Evolutionary conservation across 2,888 invertebrate genomes (phyloP).

Genomic region (Hemithea aestivaria): DNA sequence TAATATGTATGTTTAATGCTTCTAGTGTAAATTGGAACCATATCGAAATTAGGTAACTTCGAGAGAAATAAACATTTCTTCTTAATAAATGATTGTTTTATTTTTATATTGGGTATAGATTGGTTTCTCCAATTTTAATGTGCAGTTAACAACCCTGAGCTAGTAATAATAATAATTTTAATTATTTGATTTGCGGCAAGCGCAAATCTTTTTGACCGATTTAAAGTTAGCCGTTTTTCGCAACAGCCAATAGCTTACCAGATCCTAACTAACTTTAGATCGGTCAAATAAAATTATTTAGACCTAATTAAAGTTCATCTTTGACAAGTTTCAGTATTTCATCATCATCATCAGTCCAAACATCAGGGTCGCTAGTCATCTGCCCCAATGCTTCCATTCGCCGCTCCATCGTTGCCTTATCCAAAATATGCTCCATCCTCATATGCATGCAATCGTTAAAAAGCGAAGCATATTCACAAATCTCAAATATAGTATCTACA

Average conservation of each 20-base stretch:
- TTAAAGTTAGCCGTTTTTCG: no score
- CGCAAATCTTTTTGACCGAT: no score
- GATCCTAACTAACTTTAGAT: no score
- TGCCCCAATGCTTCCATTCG: constrained; percentile 66
- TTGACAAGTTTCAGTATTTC: constrained; percentile 58
- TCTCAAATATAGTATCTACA: constrained; percentile 58
- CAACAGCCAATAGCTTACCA: no score
- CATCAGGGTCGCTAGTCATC: constrained; percentile 54
- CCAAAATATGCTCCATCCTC: constrained; percentile 69
- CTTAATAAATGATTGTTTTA: constrained; percentile 38
- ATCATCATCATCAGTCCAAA: constrained; percentile 61
- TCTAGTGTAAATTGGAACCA: constrained; percentile 63
- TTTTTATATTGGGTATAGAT: constrained; percentile 11
- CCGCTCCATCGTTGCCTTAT: constrained; percentile 63
- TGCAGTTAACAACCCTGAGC: no score
- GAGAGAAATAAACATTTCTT: constrained; percentile 73
- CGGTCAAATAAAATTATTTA: constrained; percentile 7
- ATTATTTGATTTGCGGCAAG: no score
- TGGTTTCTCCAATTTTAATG: not conserved
- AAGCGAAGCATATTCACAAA: constrained; percentile 65
- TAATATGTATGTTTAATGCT: constrained; percentile 45
- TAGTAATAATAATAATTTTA: no score
- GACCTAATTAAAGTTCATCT: constrained; percentile 54
- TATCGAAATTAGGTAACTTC: constrained; percentile 74
- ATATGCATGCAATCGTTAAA: constrained; percentile 75